A percentile compares a stretch with the other conserved stretches of the same genome.
Evolutionary conservation across 2,113 vertebrate species (phyloP).

Genomic region (Pedionomus torquatus): DNA sequence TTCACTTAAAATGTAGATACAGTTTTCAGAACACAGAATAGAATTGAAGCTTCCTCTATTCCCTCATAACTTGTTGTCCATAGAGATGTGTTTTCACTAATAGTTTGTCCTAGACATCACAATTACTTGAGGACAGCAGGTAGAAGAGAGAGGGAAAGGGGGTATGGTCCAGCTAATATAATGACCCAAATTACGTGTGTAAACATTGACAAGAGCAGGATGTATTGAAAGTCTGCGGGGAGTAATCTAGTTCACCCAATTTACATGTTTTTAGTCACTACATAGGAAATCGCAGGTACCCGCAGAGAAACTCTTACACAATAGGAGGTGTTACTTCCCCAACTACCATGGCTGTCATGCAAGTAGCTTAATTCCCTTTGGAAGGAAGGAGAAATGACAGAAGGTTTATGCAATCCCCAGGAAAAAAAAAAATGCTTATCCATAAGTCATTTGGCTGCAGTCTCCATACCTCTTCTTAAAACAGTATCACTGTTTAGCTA

Average conservation of each 20-base stretch:
- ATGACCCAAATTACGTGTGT: neutral
- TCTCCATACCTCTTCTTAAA: neutral
- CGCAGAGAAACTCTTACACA: neutral
- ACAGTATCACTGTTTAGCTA: neutral
- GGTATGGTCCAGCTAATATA: neutral
- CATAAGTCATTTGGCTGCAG: neutral
- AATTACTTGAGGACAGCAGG: neutral
- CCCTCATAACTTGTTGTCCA: neutral
- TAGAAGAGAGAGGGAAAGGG: neutral
- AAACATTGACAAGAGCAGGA: neutral
- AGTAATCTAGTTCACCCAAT: neutral
- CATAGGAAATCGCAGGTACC: neutral
- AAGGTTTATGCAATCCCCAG: neutral
- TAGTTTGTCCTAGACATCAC: neutral
- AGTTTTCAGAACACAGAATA: neutral
- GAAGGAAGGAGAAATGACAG: neutral
- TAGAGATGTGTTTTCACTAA: neutral
- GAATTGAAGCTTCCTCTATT: neutral
- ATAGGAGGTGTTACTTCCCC: neutral
- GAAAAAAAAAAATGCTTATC: neutral
- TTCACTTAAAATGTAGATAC: neutral
- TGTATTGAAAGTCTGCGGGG: neutral
- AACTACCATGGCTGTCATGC: neutral
- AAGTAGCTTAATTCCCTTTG: neutral
- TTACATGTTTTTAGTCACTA: neutral